These are phyloP conservation scores for Peromyscus leucopus DNA, from an alignment of 2,113 vertebrate species.

Conservation along the genomic window DNA sequence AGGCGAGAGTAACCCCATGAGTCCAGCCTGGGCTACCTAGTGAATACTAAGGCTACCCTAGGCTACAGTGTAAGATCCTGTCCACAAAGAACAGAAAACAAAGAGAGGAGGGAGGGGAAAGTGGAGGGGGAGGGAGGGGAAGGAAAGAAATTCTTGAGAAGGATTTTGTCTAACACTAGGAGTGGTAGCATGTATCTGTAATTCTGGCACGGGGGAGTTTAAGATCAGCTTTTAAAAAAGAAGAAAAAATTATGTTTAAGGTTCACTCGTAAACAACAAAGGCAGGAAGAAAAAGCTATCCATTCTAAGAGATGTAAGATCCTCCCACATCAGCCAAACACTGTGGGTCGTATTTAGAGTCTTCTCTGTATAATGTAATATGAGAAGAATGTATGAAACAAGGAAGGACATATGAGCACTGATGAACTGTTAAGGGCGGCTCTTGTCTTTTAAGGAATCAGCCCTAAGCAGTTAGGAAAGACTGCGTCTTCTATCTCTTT, in stretches of 20 bases:
- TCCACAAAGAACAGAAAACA: neutral
- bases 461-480: neutral
- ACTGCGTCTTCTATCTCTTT: neutral
- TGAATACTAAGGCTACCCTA: neutral
- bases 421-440: neutral
- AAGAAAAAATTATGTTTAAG: neutral
- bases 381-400: constrained; percentile 22
- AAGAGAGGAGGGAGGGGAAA: neutral
- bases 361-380: constrained; percentile 8
- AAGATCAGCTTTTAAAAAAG: neutral
- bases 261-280: constrained; percentile 31
- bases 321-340: neutral
- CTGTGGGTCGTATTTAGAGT: neutral
- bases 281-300: neutral
- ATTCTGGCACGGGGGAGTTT: neutral
- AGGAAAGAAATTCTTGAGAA: neutral
- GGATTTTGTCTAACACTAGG: neutral
- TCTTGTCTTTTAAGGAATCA: neutral
- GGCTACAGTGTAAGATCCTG: neutral
- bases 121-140: too few relatives aligned
- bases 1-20: neutral
- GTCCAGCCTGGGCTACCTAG: neutral
- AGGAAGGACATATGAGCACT: neutral
- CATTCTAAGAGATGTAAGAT: constrained; percentile 12
- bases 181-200: neutral